Evolutionary conservation across 1,140 invertebrate genomes (phyloP), one percentile per base, ranked within the genome.

Genomic region (Drosophila bipectinata): DNA sequence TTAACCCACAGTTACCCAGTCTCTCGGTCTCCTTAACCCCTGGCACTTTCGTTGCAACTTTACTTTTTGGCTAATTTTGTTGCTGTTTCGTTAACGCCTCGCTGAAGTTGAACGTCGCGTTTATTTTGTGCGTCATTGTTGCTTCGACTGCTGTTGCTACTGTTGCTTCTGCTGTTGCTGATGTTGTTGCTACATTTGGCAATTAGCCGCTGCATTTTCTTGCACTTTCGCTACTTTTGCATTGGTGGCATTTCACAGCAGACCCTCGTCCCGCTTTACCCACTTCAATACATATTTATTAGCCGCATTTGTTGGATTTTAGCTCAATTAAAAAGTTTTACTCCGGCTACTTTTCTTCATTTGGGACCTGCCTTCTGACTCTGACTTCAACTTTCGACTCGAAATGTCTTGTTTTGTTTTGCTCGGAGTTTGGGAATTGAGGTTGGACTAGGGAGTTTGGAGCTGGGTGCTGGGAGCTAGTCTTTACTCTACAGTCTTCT

Each of bases 251-350:
- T 28, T 32, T 14, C 41, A n/a, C n/a, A n/a, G 48, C 47, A 60
- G 52, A 15, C 41, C 44, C 26, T 34, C 30, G 8, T 10, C n/a
- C 24, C 37, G 14, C 37, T 30, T 34, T 41, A 59, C 30, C 48
- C 72, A 80, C 81, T 80, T 76, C 83, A 88, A 87, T 87, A 87
- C 83, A 87, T 87, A 87, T 87, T 87, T 87, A 87, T 87, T 87
- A 87, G 82, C 82, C 82, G 82, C 82, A 87, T 87, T 87, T 87
- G 82, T 87, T 87, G 82, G 82, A 87, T 87, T 81, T 88, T 87
- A 79, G 83, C 83, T 87, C 83, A 87, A 87, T 87, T 87, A 87
- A 87, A 87, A 87, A 87, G 72, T 87, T 87, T 87, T 82, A 77
- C 82, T 81, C 69, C 69, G 58, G 83, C 83, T 82, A 83, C 79